Conservation (phyloP, 1,140 invertebrate genomes). For the Plodia interpunctella region DNA sequence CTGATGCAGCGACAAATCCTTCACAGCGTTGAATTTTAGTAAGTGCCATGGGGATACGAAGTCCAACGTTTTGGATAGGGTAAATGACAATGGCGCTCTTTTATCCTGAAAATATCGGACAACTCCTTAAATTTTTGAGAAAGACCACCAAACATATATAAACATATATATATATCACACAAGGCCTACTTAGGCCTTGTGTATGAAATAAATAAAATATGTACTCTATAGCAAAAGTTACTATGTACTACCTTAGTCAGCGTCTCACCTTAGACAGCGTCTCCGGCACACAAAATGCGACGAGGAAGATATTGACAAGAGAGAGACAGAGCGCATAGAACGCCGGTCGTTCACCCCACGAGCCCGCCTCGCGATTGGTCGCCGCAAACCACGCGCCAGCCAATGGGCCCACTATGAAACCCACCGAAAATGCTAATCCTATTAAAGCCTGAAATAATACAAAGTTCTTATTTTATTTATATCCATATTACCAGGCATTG, state of each 20-base stretch:
- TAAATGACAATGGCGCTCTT: conserved; percentile 81
- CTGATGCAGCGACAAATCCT: conserved; percentile 78
- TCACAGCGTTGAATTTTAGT: conserved; percentile 81
- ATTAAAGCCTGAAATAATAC: conserved; percentile 89
- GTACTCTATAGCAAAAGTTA: too few relatives aligned
- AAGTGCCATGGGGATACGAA: conserved; percentile 80
- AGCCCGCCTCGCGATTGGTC: conserved; percentile 59
- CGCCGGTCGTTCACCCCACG: conserved; percentile 92
- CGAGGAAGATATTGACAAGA: conserved; percentile 87
- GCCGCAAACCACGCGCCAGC: conserved; percentile 95
- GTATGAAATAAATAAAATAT: too few relatives aligned
- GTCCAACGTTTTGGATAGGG: conserved; percentile 84
- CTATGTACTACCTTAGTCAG: neutral
- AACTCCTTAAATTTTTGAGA: conserved; percentile 19
- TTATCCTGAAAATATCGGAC: conserved; percentile 78
- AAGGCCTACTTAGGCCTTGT: too few relatives aligned
- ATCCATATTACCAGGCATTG: neutral
- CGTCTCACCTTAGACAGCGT: conserved; percentile 84
- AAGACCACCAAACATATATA: too few relatives aligned
- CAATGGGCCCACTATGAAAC: conserved; percentile 96
- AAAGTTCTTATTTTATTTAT: conserved; percentile 6
- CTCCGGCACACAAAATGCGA: conserved; percentile 89
- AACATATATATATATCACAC: too few relatives aligned
- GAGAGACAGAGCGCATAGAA: conserved; percentile 89
- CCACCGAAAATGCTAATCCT: conserved; percentile 97